Percentiles rank a stretch among this genome's conserved stretches.
Evolutionary conservation across 1,140 invertebrate species (phyloP).

Genomic region (Drosophila melanogaster): Release_6_plus_ISO1_MT NT_033779.5:16116001-16116500

Average conservation of each 20-base stretch:
- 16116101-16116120: constrained; percentile 51
- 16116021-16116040: constrained; percentile 1
- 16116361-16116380: constrained; percentile 63
- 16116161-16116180: constrained; percentile 81
- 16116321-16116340: constrained; percentile 31
- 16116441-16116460: no score
- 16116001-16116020: constrained; percentile 6
- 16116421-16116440: background rate
- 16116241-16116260: constrained; percentile 46
- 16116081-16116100: constrained; percentile 50
- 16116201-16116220: constrained; percentile 36
- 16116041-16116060: background rate
- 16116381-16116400: constrained; percentile 32
- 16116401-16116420: no score
- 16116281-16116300: constrained; percentile 80
- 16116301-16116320: constrained; percentile 42
- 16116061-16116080: constrained; percentile 39
- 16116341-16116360: constrained; percentile 5
- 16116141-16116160: constrained; percentile 81
- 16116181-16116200: constrained; percentile 47
- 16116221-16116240: constrained; percentile 52
- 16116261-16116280: constrained; percentile 66
- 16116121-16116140: constrained; percentile 62
- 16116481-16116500: no score
- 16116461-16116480: no score